Conservation (phyloP, 2,113 vertebrate genomes). For the Nansenia antarctica region DNA sequence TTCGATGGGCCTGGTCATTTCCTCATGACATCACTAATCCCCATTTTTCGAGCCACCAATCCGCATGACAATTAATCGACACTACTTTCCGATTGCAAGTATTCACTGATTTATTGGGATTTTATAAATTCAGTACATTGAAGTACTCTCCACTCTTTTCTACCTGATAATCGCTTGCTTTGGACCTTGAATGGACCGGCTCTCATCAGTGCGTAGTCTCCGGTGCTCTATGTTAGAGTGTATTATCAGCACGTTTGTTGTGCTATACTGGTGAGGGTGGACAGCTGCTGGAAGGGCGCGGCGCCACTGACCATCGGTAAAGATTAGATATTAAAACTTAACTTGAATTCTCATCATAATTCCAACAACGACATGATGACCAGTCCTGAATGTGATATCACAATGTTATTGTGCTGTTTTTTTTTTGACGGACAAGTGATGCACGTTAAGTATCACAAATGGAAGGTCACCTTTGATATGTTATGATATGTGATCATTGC, state of each 20-base stretch:
- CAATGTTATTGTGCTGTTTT: background rate
- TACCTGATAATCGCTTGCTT: constrained; percentile 43
- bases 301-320: constrained; percentile 35
- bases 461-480: background rate
- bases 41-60: constrained; percentile 32
- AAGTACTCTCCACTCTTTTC: constrained; percentile 52
- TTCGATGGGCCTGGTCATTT: constrained; percentile 21
- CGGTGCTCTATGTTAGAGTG: constrained; percentile 99
- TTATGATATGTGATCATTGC: background rate
- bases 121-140: constrained; percentile 50
- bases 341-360: background rate
- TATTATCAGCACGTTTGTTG: constrained; percentile 84
- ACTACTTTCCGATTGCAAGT: constrained; percentile 42
- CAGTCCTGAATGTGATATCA: background rate
- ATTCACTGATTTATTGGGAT: constrained; percentile 36
- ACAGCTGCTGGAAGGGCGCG: constrained; percentile 29
- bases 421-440: background rate
- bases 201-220: constrained; percentile 74
- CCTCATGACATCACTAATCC: constrained; percentile 4
- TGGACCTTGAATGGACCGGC: constrained; percentile 63
- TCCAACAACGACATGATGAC: background rate
- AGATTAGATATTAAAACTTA: background rate
- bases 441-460: too few relatives aligned
- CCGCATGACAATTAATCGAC: constrained; percentile 35
- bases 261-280: constrained; percentile 72